A percentile compares a stretch with the other conserved stretches of the same genome.
Evolutionary conservation across 2,797 vertebrate genomes (phyloP).

Genomic region (Mionectes olivaceus): DNA sequence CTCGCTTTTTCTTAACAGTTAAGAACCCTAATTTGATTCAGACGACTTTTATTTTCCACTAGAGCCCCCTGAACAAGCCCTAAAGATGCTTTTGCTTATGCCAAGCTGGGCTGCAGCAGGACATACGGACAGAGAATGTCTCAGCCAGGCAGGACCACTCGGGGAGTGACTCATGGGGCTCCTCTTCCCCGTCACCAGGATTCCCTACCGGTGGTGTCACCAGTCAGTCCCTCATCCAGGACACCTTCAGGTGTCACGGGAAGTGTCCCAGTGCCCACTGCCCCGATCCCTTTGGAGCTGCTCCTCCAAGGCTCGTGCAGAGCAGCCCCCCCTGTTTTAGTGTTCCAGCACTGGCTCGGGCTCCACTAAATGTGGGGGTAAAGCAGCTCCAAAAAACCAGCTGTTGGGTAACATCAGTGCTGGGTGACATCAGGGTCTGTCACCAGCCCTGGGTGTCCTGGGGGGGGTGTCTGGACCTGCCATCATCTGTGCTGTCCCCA

Average conservation of each 20-base stretch:
- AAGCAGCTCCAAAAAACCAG: not conserved
- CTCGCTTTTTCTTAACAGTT: not conserved
- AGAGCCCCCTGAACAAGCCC: constrained; percentile 20
- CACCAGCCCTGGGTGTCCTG: not conserved
- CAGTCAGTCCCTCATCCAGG: not conserved
- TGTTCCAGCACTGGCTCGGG: not conserved
- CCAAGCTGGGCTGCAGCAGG: not conserved
- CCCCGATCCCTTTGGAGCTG: not conserved
- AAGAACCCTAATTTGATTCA: not conserved
- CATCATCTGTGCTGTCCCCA: not conserved
- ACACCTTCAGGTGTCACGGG: rapidly evolving
- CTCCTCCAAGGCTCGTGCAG: not conserved
- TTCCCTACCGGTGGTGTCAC: not conserved
- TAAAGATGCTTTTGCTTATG: not conserved
- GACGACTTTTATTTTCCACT: not conserved
- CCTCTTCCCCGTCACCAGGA: not conserved
- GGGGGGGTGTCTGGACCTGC: not conserved
- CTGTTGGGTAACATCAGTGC: rapidly evolving
- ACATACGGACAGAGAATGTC: not conserved
- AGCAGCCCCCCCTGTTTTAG: not conserved
- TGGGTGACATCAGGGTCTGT: rapidly evolving
- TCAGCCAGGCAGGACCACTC: not conserved
- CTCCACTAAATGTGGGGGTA: rapidly evolving
- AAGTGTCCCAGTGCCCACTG: not conserved
- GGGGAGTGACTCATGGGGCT: rapidly evolving